Evolutionary conservation across 2,888 invertebrate genomes (phyloP), one percentile per base, ranked within the genome.

Genomic region (Fissipunctia ypsillon): DNA sequence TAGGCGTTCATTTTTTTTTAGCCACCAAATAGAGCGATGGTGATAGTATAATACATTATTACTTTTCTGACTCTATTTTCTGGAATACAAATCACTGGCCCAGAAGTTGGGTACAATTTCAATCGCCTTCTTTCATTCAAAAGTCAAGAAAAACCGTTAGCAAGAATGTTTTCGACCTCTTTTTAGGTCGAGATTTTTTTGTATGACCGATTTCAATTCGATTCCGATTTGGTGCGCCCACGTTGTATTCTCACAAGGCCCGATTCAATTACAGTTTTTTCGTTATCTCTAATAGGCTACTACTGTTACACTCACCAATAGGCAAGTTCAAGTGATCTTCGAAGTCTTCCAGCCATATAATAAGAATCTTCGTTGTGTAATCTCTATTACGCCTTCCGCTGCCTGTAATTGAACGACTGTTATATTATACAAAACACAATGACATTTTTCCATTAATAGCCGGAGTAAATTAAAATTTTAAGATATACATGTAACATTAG

Each of bases 291-390:
- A 2, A 45, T 45, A 43, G 45, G 43, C 43, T 43, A 43, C 16
- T 52, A 7, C 0, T 10, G 31, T 3, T 9, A 31, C 6, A 90
- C 96, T 93, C 92, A 98, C 99, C 98, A 72, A 98, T 97, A 9
- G 99, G 99, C 91, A 99, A 97, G 93, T 98, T 97, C 31, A 98
- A 96, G 93, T 98, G 97, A 95, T 99, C 99, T 92, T 99, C 99
- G 86, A 98, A 98, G 90, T 99, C 99, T 93, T 99, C 99, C 73
- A 99, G 93, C 99, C 99, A 99, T 54, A 99, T 98, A 5, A 99
- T 97, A 92, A 99, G 97, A 77, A 99, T 98, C 94, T 98, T 98
- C 0, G 98, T 91, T 91, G 97, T 86, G 96, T 96, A 85, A 96
- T 97, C 94, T 94, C 97, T 90, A 89, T 97, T 95, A 3, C 96